Percentiles rank a stretch among this genome's conserved stretches.
Conservation (phyloP, 2,888 invertebrate species). For the Pediacus dermestoides region DNA sequence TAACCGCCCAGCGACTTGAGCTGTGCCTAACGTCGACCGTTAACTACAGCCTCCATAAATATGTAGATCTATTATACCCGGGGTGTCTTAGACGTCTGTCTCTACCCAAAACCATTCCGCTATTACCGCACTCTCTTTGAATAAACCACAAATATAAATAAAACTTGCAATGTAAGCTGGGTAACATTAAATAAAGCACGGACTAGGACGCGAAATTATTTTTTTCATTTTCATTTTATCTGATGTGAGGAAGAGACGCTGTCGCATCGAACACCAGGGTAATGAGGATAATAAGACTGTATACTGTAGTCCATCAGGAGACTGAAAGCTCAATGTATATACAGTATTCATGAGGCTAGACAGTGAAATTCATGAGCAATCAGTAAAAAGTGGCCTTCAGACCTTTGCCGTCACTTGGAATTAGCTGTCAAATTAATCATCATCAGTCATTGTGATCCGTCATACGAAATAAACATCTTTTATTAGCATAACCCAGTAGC, state of each 20-base stretch:
- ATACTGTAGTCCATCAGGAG: no score
- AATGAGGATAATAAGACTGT: no score
- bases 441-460: slow-evolving; percentile 34
- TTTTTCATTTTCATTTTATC: no score
- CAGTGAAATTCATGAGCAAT: slow-evolving; percentile 27
- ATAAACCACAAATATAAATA: no score
- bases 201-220: no score
- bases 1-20: slow-evolving; percentile 14
- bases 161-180: no score
- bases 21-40: slow-evolving; percentile 28
- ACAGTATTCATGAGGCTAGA: slow-evolving; percentile 23
- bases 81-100: slow-evolving; percentile 21
- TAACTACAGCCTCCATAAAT: slow-evolving; percentile 33
- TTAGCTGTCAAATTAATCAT: slow-evolving; percentile 38
- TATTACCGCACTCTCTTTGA: slow-evolving; percentile 20
- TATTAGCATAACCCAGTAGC: slow-evolving; percentile 30
- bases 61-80: slow-evolving; percentile 31
- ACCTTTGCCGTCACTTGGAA: slow-evolving; percentile 24
- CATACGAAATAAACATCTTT: slow-evolving; percentile 27
- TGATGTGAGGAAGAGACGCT: no score
- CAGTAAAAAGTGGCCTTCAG: slow-evolving; percentile 27
- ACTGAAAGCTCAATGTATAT: no score
- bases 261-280: no score
- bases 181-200: no score
- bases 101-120: slow-evolving; percentile 11